Conservation (phyloP, 2,113 vertebrate genomes). For the Gulo gulo region DNA sequence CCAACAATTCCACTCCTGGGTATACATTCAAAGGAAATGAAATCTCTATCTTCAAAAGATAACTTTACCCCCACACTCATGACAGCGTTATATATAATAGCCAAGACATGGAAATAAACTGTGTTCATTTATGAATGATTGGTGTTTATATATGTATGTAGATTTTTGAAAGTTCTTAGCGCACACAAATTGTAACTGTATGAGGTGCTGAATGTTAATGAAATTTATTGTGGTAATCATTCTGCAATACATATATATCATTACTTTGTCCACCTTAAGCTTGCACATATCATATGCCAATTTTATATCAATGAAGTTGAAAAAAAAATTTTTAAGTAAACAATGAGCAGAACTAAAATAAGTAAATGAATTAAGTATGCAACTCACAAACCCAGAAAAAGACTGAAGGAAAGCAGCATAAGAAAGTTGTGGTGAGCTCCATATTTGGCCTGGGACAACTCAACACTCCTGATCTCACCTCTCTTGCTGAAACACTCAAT, state of each 20-base stretch:
- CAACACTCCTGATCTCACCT: fast-evolving
- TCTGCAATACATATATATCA: not conserved
- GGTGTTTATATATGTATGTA: not conserved
- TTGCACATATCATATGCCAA: not conserved
- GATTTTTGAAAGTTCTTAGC: not conserved
- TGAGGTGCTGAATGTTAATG: not conserved
- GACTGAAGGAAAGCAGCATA: not conserved
- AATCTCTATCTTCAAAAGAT: not conserved
- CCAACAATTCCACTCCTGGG: not conserved
- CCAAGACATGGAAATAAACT: not conserved
- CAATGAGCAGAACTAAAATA: not conserved
- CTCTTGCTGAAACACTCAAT: not conserved
- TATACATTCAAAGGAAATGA: not conserved
- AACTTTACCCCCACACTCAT: not conserved
- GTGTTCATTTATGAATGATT: not conserved
- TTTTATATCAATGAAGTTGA: not conserved
- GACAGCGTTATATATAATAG: not conserved
- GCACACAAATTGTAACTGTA: not conserved
- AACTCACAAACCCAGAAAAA: not conserved
- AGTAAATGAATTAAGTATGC: not conserved
- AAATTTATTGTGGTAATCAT: not conserved
- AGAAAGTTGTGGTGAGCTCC: not conserved
- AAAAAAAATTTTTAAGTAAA: not conserved
- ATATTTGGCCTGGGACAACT: fast-evolving
- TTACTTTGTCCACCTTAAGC: not conserved